phyloP scores from a whole-genome alignment of 2,888 invertebrate species.

The Oasisia sp. region DNA sequence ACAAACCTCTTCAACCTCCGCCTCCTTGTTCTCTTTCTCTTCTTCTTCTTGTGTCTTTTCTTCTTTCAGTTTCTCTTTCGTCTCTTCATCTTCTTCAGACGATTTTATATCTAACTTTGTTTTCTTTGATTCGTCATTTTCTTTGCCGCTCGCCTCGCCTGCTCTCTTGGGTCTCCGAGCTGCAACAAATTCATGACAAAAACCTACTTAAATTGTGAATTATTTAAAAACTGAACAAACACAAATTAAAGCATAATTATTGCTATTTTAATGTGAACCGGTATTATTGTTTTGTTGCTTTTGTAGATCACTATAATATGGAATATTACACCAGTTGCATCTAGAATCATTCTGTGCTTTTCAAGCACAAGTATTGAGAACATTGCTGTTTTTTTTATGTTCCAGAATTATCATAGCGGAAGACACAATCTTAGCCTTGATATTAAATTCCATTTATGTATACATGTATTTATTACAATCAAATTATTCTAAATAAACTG shows the following conservation, averaged over 20 bases:
- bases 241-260: background rate
- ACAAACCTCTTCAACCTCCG: background rate
- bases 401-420: background rate
- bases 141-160: background rate
- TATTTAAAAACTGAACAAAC: background rate
- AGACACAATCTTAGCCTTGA: background rate
- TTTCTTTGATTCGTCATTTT: background rate
- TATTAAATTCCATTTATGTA: background rate
- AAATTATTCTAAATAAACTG: no score
- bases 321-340: background rate
- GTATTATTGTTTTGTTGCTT: background rate
- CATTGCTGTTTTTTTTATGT: background rate
- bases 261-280: background rate
- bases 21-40: background rate
- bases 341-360: background rate
- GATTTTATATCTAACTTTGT: background rate
- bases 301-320: background rate
- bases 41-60: slow-evolving; percentile 18
- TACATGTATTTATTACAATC: background rate
- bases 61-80: slow-evolving; percentile 13
- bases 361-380: background rate
- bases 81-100: slow-evolving; percentile 18
- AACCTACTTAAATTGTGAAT: background rate
- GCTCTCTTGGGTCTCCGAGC: background rate
- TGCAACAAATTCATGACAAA: background rate